Evolutionary conservation across 2,113 vertebrate genomes (phyloP).

Genomic region (Labeo rohita): DNA sequence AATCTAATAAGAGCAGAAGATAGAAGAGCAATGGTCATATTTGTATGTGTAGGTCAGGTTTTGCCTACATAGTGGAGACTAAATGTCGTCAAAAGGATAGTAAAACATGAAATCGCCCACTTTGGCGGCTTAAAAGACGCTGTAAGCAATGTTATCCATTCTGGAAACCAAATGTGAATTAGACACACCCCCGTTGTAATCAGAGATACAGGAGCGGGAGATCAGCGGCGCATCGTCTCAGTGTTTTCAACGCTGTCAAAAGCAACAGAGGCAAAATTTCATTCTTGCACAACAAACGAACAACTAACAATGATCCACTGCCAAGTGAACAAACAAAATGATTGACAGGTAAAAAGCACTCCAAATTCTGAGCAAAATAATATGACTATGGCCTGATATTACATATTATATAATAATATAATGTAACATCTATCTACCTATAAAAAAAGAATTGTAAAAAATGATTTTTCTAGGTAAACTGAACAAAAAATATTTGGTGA

Average conservation of each 20-base stretch:
- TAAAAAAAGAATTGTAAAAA: no score
- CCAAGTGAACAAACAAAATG: background rate
- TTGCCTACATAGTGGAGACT: slow-evolving; percentile 15
- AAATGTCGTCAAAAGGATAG: background rate
- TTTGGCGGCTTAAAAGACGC: background rate
- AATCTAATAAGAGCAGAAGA: slow-evolving; percentile 34
- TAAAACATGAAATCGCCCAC: background rate
- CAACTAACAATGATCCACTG: background rate
- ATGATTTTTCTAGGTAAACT: no score
- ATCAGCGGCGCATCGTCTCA: background rate
- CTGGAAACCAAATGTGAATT: background rate
- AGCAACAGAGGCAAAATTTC: background rate
- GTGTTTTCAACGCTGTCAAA: background rate
- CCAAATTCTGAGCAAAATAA: background rate
- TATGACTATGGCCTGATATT: background rate
- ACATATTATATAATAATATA: no score
- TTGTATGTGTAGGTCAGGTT: slow-evolving; percentile 10
- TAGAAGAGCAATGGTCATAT: slow-evolving; percentile 2
- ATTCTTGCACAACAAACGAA: background rate
- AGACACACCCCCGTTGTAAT: background rate
- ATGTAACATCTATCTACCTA: no score
- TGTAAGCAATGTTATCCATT: background rate
- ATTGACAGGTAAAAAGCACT: background rate
- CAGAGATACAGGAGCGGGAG: background rate
- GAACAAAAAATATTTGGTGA: no score